Evolutionary conservation across 2,797 vertebrate species (phyloP).

Genomic region (Poeciliopsis gracilis): DNA sequence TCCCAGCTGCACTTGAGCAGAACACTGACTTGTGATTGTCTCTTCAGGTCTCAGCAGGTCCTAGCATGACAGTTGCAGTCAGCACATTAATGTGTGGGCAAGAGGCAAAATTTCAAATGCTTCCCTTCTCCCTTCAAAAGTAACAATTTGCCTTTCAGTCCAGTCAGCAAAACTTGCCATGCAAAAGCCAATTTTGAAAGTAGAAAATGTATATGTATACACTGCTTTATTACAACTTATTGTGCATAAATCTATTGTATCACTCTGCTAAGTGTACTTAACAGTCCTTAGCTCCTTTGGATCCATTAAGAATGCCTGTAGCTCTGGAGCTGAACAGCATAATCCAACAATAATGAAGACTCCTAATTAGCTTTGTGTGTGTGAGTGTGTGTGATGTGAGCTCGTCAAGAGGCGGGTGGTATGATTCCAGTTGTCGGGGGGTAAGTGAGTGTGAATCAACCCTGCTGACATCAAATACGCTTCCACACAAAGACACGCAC

Average conservation of each 20-base stretch:
- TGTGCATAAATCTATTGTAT: constrained; percentile 64
- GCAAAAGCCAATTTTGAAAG: background rate
- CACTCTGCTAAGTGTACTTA: constrained; percentile 69
- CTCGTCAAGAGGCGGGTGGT: constrained; percentile 75
- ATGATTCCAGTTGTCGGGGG: constrained; percentile 78
- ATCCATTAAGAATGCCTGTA: constrained; percentile 67
- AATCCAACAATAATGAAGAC: constrained; percentile 79
- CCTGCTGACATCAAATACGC: constrained; percentile 72
- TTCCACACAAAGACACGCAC: constrained; percentile 44
- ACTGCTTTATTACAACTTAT: constrained; percentile 47
- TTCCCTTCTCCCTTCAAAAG: background rate
- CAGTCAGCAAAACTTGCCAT: constrained; percentile 8
- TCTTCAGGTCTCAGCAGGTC: background rate
- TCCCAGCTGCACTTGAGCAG: constrained; percentile 12
- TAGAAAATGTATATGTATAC: constrained; percentile 16
- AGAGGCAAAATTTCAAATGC: constrained; percentile 1
- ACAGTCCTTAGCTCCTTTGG: constrained; percentile 63
- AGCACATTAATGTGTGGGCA: background rate
- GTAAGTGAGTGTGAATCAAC: constrained; percentile 80
- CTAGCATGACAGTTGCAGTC: background rate
- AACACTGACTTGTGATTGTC: constrained; percentile 10
- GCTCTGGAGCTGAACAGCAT: constrained; percentile 71
- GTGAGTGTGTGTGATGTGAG: constrained; percentile 58
- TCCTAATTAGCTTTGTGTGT: constrained; percentile 70
- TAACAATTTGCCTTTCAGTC: background rate